Evolutionary conservation across 2,888 invertebrate genomes (phyloP), one percentile per base, ranked within the genome.

Genomic region (Stramonita haemastoma): DNA sequence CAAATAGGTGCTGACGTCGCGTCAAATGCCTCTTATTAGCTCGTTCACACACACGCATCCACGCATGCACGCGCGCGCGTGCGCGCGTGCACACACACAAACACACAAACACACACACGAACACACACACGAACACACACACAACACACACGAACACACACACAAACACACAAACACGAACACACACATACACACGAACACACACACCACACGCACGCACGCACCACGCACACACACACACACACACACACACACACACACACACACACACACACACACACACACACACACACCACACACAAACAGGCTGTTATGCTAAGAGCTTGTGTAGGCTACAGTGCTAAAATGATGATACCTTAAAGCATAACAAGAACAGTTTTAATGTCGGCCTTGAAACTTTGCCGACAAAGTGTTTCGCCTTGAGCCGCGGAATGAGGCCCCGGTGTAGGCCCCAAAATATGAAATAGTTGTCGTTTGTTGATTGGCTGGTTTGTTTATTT

Each of bases 191-290:
- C 66, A 66, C 66, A 22, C 66, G 1, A 17, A 1, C 66, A 66
- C 66, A 5, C 6, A 5, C 81, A 81, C 81, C 1, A 81, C 81
- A 81, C 79, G 32, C 11, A 26, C 11, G 32, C 79, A 17, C 79
- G 32, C 79, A 79, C 79, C n/a, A 29, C 79, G 26, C 29, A 79
- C 79, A 79, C 79, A 79, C 79, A 79, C 79, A 79, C 79, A n/a
- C 32, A 79, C 32, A 79, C 26, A 79, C 79, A 79, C 13, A 79
- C 79, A 32, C 79, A 79, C 79, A 79, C 29, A 79, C 79, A 79
- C 32, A 79, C 79, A 79, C 79, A 60, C 60, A 60, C 60, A 60
- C 13, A 60, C 60, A 60, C 60, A 60, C 60, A 60, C 60, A 66
- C 66, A 66, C 2, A 2, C 66, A 66, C 26, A 2, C 17, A 17